Percentiles rank a stretch among this genome's conserved stretches.
These are phyloP conservation scores for Orestias chungarensis DNA, from an alignment of 2,797 vertebrate genomes.

Conservation along the genomic window DNA sequence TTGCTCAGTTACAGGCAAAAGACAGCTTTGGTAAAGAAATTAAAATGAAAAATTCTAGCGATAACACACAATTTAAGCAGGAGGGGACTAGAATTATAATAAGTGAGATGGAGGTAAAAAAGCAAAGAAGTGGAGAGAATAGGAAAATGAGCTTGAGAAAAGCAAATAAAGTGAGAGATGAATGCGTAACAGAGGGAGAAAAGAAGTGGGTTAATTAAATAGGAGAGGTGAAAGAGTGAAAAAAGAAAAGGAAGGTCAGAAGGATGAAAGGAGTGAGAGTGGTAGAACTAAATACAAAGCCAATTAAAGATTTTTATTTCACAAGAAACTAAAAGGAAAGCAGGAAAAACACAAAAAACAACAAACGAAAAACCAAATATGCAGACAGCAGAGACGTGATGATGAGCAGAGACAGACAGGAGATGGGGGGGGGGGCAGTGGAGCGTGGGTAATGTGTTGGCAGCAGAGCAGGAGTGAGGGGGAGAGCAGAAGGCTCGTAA, in stretches of 20 bases:
- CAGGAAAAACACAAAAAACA: constrained; percentile 5
- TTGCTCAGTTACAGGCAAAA: not conserved
- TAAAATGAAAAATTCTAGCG: not conserved
- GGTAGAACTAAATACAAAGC: constrained; percentile 7
- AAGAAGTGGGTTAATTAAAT: constrained; percentile 2
- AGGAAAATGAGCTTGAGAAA: not conserved
- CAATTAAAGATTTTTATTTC: not conserved
- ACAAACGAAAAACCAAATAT: not conserved
- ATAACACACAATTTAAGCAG: not conserved
- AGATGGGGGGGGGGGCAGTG: constrained; percentile 47
- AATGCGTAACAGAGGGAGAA: not conserved
- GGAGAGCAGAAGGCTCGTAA: constrained; percentile 69
- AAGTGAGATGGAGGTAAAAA: not conserved
- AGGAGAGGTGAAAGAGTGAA: not conserved
- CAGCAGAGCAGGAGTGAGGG: constrained; percentile 36
- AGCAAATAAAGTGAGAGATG: not conserved
- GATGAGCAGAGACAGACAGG: constrained; percentile 47
- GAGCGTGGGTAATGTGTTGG: constrained; percentile 63
- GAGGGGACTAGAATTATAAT: not conserved
- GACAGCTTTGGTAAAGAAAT: not conserved
- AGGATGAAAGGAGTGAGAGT: not conserved
- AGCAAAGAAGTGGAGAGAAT: not conserved
- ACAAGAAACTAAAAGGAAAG: not conserved
- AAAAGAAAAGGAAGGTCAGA: not conserved
- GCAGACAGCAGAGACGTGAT: constrained; percentile 14